Evolutionary conservation across 2,113 vertebrate genomes (phyloP).

Genomic region (Protobothrops flavoviridis): DNA sequence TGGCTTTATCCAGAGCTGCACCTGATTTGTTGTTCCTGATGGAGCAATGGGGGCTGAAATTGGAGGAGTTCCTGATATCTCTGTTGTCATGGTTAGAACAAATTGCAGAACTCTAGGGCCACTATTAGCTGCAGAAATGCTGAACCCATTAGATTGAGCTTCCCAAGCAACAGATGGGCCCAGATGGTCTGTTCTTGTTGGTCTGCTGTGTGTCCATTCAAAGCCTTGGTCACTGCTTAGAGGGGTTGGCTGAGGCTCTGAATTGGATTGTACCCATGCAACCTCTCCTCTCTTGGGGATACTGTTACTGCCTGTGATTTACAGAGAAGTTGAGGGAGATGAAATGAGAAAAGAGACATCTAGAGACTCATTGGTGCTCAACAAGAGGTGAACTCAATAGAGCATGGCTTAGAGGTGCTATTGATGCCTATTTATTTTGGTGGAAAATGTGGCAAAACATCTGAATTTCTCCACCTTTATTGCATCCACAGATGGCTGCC

Average conservation of each 20-base stretch:
- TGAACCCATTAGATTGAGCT: background rate
- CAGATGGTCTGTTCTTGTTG: background rate
- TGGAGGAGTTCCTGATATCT: background rate
- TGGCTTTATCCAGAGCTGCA: background rate
- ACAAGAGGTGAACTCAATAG: background rate
- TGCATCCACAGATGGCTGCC: background rate
- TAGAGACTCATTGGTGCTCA: background rate
- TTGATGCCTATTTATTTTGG: background rate
- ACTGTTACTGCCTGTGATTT: background rate
- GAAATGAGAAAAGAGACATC: background rate
- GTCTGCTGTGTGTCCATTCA: background rate
- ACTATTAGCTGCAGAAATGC: background rate
- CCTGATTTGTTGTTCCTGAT: background rate
- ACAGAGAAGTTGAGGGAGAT: background rate
- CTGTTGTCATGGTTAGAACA: background rate
- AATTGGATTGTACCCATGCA: background rate
- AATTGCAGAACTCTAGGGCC: background rate
- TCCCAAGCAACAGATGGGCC: background rate
- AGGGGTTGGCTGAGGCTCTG: background rate
- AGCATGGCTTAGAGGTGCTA: background rate
- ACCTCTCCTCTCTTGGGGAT: background rate
- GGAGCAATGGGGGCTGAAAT: background rate
- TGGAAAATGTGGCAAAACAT: background rate
- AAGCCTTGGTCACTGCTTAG: background rate
- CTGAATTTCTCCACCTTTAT: background rate